Conservation (phyloP, 2,888 invertebrate species). For the Galerucella nymphaeae region DNA sequence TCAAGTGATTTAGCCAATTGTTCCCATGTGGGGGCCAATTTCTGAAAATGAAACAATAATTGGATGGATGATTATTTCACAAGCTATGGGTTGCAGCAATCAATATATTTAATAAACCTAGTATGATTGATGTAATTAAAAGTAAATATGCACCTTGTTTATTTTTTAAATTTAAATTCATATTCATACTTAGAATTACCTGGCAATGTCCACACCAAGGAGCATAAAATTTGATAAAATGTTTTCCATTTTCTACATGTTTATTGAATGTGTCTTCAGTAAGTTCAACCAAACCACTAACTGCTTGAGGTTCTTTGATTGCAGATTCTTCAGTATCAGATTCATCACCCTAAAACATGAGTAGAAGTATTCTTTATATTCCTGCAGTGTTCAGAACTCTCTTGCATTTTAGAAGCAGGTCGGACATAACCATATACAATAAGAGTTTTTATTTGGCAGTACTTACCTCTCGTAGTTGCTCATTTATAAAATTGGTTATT, state of each 20-base stretch:
- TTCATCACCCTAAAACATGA: slow-evolving; percentile 54
- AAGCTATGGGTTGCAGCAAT: no score
- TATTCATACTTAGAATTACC: slow-evolving; percentile 63
- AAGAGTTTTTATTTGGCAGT: background rate
- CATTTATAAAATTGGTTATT: slow-evolving; percentile 80
- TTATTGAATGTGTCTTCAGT: slow-evolving; percentile 81
- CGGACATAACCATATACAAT: background rate
- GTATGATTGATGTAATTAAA: no score
- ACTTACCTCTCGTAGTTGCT: slow-evolving; percentile 70
- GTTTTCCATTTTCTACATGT: slow-evolving; percentile 77
- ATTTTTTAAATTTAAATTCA: background rate
- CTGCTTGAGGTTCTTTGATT: slow-evolving; percentile 67
- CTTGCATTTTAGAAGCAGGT: background rate
- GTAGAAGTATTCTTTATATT: slow-evolving; percentile 5
- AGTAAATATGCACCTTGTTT: background rate
- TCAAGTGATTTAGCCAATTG: slow-evolving; percentile 78
- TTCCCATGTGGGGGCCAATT: slow-evolving; percentile 87
- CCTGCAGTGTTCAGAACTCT: background rate
- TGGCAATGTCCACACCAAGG: slow-evolving; percentile 94
- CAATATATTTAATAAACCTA: no score
- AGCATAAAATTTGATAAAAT: slow-evolving; percentile 92
- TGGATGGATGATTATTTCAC: no score
- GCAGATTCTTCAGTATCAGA: slow-evolving; percentile 47
- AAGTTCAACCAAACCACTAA: slow-evolving; percentile 76
- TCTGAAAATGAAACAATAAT: slow-evolving; percentile 65